Evolutionary conservation across 1,140 invertebrate species (phyloP), one percentile per base, ranked within the genome.

Genomic region (Drosophila kikkawai): DNA sequence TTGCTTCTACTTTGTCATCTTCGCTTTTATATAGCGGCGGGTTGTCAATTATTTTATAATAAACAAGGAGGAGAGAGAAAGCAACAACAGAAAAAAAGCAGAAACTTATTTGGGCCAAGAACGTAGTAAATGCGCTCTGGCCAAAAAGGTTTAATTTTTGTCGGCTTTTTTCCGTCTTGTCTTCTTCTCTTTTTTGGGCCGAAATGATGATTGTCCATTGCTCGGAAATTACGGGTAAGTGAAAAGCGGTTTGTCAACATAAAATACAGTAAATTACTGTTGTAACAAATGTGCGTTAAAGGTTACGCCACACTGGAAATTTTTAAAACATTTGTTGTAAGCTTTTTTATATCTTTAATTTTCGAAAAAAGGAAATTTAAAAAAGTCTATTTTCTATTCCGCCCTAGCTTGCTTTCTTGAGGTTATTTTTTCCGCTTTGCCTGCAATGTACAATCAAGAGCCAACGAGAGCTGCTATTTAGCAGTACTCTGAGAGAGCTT

Each of bases 1-100:
- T 66, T 53, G 60, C 67, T 65, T 66, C 65, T 83, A 68, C 81
- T 88, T 83, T 73, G 67, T 83, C 78, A 78, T 71, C 63, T 67
- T 39, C 36, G 58, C 29, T 36, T 66, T 68, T 69, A 65, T 77
- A 65, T 41, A 45, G 69, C 79, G 19, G 34, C 19, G 13, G 36
- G 13, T 87, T 86, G 76, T 88, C 84, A 88, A 86, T 86, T 86
- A 88, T 80, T 86, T 86, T 86, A 88, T 80, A 86, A 88, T 77
- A 74, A 86, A 83, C 73, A 51, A 44, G 48, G 42, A 37, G 58
- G 17, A 41, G 37, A 50, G 48, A 50, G 44, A 51, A 74, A 48
- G 68, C 53, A 70, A 29, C 63, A 67, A 34, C n/a, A 12, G 13
- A 22, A 22, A 29, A 51, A 34, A 32, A 22, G 26, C 26, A 47